Conservation (phyloP, 2,888 invertebrate species). For the Acrobasis consociella region DNA sequence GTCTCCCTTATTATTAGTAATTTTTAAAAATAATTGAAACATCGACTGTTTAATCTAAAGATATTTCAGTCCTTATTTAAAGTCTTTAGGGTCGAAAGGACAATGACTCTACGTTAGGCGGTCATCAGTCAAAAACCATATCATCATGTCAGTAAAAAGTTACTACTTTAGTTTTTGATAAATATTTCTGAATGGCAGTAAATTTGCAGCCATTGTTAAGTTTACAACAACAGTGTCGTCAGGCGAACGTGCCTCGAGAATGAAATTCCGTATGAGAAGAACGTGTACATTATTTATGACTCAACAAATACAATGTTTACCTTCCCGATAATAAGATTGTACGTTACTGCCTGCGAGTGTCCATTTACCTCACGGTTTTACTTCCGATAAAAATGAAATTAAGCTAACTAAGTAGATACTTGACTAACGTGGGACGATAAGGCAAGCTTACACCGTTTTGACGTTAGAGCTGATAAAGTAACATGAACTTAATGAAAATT, state of each 20-base stretch:
- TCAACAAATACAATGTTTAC: slow-evolving; percentile 31
- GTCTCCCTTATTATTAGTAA: no score
- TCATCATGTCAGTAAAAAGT: no score
- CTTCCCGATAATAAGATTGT: slow-evolving; percentile 29
- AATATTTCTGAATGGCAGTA: slow-evolving; percentile 10
- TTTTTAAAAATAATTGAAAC: no score
- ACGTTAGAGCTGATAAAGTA: background rate
- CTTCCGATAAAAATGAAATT: background rate
- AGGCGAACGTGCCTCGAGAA: slow-evolving; percentile 39
- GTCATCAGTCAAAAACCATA: no score
- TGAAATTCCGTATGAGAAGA: slow-evolving; percentile 33
- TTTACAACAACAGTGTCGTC: slow-evolving; percentile 15
- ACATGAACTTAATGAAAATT: slow-evolving; percentile 10
- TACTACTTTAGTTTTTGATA: background rate
- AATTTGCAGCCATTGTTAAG: slow-evolving; percentile 15
- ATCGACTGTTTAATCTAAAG: no score
- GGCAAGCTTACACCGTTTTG: background rate
- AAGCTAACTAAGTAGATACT: slow-evolving; percentile 11
- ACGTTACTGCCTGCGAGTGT: slow-evolving; percentile 26
- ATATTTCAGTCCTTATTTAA: no score
- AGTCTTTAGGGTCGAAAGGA: no score
- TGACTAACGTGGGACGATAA: slow-evolving; percentile 8
- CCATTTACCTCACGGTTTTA: slow-evolving; percentile 25
- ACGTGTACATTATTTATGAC: slow-evolving; percentile 32
- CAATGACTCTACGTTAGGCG: no score